Conservation (phyloP, 2,797 vertebrate species). For the Chanos chanos region DNA sequence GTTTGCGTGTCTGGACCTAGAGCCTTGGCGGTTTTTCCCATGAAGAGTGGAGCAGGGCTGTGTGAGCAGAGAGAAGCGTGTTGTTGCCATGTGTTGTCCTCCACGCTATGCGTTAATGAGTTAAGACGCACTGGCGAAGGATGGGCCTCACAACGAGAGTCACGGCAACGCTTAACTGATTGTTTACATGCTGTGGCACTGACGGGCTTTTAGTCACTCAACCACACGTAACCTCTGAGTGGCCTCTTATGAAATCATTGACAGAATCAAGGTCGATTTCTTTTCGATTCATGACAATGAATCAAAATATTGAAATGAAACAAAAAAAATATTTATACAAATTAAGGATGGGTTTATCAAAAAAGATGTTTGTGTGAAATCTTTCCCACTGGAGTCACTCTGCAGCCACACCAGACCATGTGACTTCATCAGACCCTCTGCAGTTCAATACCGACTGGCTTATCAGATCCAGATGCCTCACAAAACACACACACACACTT, state of each 20-base stretch:
- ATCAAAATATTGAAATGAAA: too few relatives aligned
- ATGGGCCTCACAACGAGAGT: constrained; percentile 27
- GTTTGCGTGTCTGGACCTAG: constrained; percentile 61
- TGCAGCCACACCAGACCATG: constrained; percentile 39
- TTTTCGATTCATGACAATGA: too few relatives aligned
- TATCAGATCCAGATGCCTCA: constrained; percentile 68
- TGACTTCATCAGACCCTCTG: constrained; percentile 54
- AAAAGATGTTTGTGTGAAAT: neutral
- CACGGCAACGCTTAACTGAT: constrained; percentile 45
- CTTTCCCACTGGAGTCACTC: neutral
- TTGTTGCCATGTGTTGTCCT: constrained; percentile 60
- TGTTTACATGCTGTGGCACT: constrained; percentile 31
- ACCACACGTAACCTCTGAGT: too few relatives aligned
- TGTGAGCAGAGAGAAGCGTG: constrained; percentile 31
- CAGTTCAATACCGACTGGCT: constrained; percentile 49
- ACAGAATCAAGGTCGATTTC: neutral
- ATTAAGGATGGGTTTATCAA: too few relatives aligned
- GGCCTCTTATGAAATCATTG: neutral
- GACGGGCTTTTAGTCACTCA: neutral
- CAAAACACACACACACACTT: constrained; percentile 37
- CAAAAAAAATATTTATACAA: too few relatives aligned
- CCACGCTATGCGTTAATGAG: constrained; percentile 58
- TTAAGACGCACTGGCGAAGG: constrained; percentile 44
- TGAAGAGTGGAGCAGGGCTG: constrained; percentile 27
- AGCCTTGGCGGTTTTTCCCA: constrained; percentile 3